Conservation (phyloP, 2,797 vertebrate genomes). For the Sarcoramphus papa region DNA sequence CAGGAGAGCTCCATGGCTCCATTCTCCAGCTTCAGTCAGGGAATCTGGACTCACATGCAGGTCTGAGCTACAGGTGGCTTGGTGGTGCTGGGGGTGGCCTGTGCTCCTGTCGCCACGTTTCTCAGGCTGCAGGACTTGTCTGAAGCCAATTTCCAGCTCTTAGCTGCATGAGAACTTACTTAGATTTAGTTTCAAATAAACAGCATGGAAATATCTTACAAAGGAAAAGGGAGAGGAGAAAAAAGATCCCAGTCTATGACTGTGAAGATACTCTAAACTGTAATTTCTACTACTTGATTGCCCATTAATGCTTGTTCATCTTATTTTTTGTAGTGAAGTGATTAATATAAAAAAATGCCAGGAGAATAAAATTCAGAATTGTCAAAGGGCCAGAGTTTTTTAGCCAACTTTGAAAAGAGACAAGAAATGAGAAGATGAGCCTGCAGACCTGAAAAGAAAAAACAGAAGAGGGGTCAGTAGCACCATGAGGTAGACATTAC, state of each 20-base stretch:
- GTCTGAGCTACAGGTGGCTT: background rate
- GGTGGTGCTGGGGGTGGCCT: background rate
- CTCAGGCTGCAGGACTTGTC: background rate
- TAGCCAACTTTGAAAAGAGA: background rate
- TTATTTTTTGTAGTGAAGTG: background rate
- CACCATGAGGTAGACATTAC: background rate
- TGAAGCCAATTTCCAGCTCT: background rate
- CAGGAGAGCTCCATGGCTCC: background rate
- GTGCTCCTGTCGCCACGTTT: background rate
- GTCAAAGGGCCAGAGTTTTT: background rate
- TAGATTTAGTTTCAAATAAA: background rate
- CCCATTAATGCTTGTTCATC: background rate
- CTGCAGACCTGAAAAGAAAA: background rate
- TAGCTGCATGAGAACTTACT: background rate
- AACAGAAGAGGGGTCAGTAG: background rate
- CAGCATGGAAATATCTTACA: background rate
- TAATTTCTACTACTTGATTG: background rate
- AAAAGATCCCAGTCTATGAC: background rate
- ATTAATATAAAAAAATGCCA: background rate
- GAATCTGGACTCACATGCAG: background rate
- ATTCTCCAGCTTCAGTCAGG: background rate
- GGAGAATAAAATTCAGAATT: background rate
- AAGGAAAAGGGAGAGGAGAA: background rate
- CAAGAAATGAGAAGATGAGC: background rate
- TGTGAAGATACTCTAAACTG: background rate